A percentile compares a stretch with the other conserved stretches of the same genome.
These are phyloP conservation scores for Nycticryphes semicollaris DNA, from an alignment of 2,113 vertebrate genomes.

Conservation along the genomic window DNA sequence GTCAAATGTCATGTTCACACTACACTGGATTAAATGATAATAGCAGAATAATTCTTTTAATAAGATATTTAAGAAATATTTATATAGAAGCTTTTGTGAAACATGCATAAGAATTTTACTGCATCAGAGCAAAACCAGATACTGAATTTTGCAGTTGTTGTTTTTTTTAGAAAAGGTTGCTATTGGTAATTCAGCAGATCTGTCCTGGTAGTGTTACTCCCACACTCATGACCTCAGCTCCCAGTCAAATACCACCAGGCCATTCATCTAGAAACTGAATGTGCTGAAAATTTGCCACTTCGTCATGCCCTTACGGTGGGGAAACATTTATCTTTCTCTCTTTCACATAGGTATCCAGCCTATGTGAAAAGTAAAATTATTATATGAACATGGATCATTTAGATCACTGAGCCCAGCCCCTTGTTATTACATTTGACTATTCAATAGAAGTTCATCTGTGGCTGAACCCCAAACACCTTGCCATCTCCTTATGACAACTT, in stretches of 20 bases:
- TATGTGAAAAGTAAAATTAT: neutral
- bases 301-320: neutral
- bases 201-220: neutral
- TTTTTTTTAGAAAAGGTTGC: neutral
- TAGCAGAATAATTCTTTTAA: constrained; percentile 30
- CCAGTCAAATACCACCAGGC: neutral
- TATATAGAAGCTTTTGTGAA: constrained; percentile 5
- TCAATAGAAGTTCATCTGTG: neutral
- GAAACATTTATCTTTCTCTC: neutral
- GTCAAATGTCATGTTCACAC: constrained; percentile 39
- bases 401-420: neutral
- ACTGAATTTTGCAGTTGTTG: neutral
- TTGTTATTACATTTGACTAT: neutral
- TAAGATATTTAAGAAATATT: neutral
- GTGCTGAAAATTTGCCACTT: neutral
- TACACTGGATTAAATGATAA: constrained; percentile 44
- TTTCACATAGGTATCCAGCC: neutral
- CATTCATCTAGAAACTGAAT: neutral
- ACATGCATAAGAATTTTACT: neutral
- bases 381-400: neutral
- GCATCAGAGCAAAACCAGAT: neutral
- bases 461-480: neutral
- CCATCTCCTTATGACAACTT: neutral
- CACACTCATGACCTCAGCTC: neutral
- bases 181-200: neutral